These are phyloP conservation scores for Hipparchia semele DNA, from an alignment of 2,888 invertebrate species.

Conservation along the genomic window DNA sequence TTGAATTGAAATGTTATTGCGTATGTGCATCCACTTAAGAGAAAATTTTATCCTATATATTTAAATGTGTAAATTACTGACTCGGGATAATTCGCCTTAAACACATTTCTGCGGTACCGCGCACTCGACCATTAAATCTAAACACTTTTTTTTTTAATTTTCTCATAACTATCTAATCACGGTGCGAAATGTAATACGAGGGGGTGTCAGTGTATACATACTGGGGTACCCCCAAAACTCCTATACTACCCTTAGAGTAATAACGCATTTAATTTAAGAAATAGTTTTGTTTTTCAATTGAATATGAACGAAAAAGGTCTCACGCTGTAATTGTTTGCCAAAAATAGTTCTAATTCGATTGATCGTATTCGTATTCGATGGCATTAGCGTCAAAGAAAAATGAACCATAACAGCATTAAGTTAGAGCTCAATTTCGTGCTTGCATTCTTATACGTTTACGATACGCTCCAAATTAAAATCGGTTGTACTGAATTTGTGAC, in stretches of 20 bases:
- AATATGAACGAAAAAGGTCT: background rate
- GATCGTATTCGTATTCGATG: too few species aligned
- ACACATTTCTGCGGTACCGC: constrained; percentile 12
- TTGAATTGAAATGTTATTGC: too few species aligned
- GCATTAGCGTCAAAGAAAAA: too few species aligned
- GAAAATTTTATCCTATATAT: background rate
- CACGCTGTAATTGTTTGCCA: background rate
- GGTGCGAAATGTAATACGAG: constrained; percentile 69
- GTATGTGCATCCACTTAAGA: background rate
- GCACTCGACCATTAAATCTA: constrained; percentile 24
- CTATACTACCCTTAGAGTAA: constrained; percentile 49
- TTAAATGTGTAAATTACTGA: background rate
- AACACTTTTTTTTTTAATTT: constrained; percentile 54
- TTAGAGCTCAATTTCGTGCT: too few species aligned
- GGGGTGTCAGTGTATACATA: constrained; percentile 64
- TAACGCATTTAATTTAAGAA: background rate
- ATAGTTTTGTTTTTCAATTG: background rate
- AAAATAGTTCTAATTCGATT: background rate
- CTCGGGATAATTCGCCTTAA: constrained; percentile 19
- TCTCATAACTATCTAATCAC: constrained; percentile 75
- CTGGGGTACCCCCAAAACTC: constrained; percentile 32
- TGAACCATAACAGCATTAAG: too few species aligned
- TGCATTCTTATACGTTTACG: too few species aligned
- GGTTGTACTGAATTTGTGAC: too few species aligned
- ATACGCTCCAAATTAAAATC: too few species aligned